A percentile compares a stretch with the other conserved stretches of the same genome.
phyloP scores from a whole-genome alignment of 2,113 vertebrate species.

The Tenebrosternarchus preto region DNA sequence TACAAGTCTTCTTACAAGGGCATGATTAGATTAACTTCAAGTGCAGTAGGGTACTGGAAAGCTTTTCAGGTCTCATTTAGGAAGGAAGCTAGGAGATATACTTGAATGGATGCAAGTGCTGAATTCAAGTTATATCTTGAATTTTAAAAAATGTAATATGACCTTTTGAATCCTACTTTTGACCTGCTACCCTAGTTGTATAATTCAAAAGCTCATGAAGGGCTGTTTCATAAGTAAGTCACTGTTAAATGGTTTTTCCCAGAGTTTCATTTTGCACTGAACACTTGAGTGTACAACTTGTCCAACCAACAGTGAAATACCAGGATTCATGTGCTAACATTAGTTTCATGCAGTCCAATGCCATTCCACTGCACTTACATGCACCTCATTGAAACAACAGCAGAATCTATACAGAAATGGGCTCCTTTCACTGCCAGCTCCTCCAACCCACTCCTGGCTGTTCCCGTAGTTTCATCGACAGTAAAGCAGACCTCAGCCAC shows the following conservation, averaged over 20 bases:
- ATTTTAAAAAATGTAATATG: too few relatives aligned
- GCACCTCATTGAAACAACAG: constrained; percentile 37
- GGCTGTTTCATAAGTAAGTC: not conserved
- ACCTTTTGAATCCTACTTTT: too few relatives aligned
- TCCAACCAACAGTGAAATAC: not conserved
- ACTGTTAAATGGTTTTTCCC: too few relatives aligned
- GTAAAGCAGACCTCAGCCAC: constrained; percentile 1
- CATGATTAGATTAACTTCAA: too few relatives aligned
- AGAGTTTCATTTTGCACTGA: not conserved
- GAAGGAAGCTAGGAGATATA: not conserved
- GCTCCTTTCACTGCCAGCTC: not conserved
- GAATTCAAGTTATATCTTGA: too few relatives aligned
- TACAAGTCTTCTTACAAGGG: too few relatives aligned
- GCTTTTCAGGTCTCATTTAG: not conserved
- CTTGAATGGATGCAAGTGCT: not conserved
- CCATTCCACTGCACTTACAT: not conserved
- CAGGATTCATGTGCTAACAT: constrained; percentile 33
- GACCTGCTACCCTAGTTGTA: too few relatives aligned
- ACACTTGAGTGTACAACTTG: too few relatives aligned
- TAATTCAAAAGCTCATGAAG: too few relatives aligned
- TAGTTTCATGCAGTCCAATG: not conserved
- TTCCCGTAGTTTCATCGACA: constrained; percentile 36
- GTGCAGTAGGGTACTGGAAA: too few relatives aligned
- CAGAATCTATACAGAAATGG: constrained; percentile 46
- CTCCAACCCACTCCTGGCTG: not conserved